Conservation (phyloP, 2,113 vertebrate genomes). For the Pterocles gutturalis region DNA sequence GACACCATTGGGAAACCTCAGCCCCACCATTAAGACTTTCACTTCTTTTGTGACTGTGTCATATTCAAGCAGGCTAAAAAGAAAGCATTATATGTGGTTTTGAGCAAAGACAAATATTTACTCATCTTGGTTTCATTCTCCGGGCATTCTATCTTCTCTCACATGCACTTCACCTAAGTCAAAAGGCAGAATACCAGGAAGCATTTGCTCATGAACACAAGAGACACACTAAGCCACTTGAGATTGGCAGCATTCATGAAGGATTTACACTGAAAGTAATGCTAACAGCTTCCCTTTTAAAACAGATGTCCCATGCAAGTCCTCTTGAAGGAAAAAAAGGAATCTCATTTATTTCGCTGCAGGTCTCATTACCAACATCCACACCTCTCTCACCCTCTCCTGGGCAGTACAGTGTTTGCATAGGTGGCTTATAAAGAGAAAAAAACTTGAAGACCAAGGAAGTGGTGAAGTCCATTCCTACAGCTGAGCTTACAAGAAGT, state of each 20-base stretch:
- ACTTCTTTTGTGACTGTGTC: conserved; percentile 87
- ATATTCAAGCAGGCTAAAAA: conserved; percentile 88
- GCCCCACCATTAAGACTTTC: conserved; percentile 91
- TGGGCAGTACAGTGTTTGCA: background rate
- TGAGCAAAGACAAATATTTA: background rate
- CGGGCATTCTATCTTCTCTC: background rate
- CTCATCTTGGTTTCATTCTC: background rate
- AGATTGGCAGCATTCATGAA: background rate
- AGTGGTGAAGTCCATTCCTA: background rate
- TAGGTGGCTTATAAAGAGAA: background rate
- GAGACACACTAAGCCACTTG: background rate
- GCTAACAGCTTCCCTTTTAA: background rate
- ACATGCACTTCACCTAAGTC: background rate
- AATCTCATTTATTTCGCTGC: background rate
- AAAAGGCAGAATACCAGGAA: background rate
- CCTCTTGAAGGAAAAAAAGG: background rate
- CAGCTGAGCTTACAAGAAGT: background rate
- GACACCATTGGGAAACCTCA: conserved; percentile 94
- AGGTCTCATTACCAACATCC: background rate
- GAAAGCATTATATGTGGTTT: background rate
- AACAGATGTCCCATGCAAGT: background rate
- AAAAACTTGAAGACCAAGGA: background rate
- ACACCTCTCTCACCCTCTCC: background rate
- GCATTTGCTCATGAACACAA: background rate
- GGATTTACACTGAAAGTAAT: background rate